Evolutionary conservation across 2,797 vertebrate species (phyloP).

Genomic region (Lutjanus argentimaculatus): DNA sequence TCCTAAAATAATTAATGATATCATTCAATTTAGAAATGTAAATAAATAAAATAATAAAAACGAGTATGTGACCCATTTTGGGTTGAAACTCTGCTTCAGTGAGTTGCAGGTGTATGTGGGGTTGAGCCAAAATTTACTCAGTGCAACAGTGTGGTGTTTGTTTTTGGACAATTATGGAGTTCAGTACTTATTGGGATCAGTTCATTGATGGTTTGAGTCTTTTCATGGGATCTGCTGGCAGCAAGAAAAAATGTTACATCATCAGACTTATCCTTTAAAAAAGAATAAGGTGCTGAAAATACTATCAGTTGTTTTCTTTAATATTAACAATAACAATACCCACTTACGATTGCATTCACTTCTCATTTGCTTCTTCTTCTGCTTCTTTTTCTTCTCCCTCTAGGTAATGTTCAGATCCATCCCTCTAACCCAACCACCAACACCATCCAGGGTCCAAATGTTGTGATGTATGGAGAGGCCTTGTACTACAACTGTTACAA

Average conservation of each 20-base stretch:
- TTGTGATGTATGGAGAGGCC: slow-evolving; percentile 74
- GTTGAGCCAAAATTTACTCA: not conserved
- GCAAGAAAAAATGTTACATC: not conserved
- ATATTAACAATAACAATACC: not conserved
- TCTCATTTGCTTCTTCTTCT: not conserved
- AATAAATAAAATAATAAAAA: too few species aligned
- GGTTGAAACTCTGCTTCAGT: too few species aligned
- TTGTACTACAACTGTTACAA: slow-evolving; percentile 87
- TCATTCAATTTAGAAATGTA: too few species aligned
- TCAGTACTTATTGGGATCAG: not conserved
- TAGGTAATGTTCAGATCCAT: slow-evolving; percentile 71
- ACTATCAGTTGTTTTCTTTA: not conserved
- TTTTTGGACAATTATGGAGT: not conserved
- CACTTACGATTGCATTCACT: too few species aligned
- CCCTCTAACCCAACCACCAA: slow-evolving; percentile 81
- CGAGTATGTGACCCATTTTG: too few species aligned
- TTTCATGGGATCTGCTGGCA: not conserved
- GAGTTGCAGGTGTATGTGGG: too few species aligned
- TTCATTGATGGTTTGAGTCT: not conserved
- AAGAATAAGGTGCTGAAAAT: not conserved
- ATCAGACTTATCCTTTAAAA: not conserved
- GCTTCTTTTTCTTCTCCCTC: not conserved
- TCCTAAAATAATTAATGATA: too few species aligned
- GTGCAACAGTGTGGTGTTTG: not conserved
- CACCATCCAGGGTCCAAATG: slow-evolving; percentile 85